Base-by-base conservation (phyloP, 1,140 invertebrate genomes). In the Cyclargus thomasi region DNA sequence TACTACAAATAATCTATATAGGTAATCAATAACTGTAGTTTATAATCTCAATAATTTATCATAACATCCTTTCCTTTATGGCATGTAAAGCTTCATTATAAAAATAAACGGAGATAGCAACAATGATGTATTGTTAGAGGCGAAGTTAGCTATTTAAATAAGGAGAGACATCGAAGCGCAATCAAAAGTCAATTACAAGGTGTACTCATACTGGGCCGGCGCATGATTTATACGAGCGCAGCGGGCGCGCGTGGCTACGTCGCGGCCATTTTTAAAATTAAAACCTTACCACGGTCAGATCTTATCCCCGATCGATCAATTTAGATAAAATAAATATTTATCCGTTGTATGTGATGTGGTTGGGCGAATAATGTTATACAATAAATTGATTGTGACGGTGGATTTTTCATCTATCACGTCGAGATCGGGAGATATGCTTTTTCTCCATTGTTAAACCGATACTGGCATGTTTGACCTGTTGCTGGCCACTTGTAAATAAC, bases 281-380 rank as follows among this genome's bases (percentile, higher is more conserved):
- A 88, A 87, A 86, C 80, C 79, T 80, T 82, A 83, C 77, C 75
- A 72, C 76, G 74, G 69, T 71, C 80, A 81, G 86, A 88, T 88
- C 86, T 88, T 88, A 90, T 90, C 85, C 29, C 85, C 73, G 68
- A 67, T 83, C 80, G 87, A 90, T 90, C 87, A 85, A 88, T 90
- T 90, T 90, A 90, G 85, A 90, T 90, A 88, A 90, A 90, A 88
- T 85, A 88, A 90, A 90, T 90, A 90, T 90, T 90, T 90, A 88
- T 90, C 86, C 86, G 84, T 81, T 83, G 76, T 76, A 81, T 83
- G 76, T 76, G 80, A 82, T 80, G 77, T 82, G 78, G 85, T 88
- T 83, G 80, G 77, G 79, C 79, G 83, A 86, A 88, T 86, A 87
- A 88, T 84, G 83, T 78, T 78, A 79, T 86, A 80, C 77, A 71